Percentiles rank a stretch among this genome's conserved stretches.
phyloP scores from a whole-genome alignment of 2,797 vertebrate species.

The Chiroxiphia lanceolata region DNA sequence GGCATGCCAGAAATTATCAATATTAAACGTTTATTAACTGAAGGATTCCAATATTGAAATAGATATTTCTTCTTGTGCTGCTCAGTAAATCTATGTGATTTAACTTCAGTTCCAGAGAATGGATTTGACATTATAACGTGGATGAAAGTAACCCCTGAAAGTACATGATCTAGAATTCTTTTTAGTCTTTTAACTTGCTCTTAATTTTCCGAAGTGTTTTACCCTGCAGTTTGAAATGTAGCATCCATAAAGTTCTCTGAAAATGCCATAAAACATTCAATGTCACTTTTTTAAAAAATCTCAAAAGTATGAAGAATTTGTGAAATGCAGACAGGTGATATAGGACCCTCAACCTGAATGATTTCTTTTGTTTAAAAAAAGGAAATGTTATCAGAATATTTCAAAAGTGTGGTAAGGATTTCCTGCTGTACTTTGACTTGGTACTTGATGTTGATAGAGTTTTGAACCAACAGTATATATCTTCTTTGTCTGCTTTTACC shows the following conservation, averaged over 20 bases:
- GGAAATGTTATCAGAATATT: background rate
- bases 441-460: background rate
- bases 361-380: background rate
- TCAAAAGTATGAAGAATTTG: background rate
- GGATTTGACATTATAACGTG: background rate
- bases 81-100: background rate
- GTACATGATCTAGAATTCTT: background rate
- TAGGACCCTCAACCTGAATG: background rate
- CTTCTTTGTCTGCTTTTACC: background rate
- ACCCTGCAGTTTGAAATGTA: background rate
- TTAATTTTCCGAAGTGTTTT: background rate
- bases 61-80: background rate
- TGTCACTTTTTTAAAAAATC: background rate
- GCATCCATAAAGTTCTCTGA: background rate
- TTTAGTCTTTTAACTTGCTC: background rate
- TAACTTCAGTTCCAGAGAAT: background rate
- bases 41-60: background rate
- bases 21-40: constrained; percentile 11
- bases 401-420: background rate
- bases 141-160: background rate
- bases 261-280: background rate
- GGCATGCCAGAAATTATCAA: background rate
- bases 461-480: background rate
- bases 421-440: background rate
- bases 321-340: background rate